Evolutionary conservation across 2,113 vertebrate genomes (phyloP), one percentile per base, ranked within the genome.

Genomic region (Sylvia atricapilla): DNA sequence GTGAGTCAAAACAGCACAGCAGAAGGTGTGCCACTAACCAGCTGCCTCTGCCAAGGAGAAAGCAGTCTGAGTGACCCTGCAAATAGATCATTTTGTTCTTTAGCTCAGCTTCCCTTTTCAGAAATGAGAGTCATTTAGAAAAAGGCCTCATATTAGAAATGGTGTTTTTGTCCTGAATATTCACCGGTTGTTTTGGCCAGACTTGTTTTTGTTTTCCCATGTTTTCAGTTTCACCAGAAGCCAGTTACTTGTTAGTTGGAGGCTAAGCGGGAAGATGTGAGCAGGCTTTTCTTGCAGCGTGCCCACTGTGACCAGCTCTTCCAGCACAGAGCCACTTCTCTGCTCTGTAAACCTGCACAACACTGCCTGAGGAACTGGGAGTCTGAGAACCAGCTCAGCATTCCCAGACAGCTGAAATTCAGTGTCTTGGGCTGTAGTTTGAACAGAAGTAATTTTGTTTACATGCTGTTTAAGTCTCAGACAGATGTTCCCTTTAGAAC

Each of bases 81-180:
- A 41, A 41, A 30, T 2, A 56, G 63, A 74, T 75, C 39, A 91
- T 87, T 89, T 70, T 93, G 89, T 95, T 81, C 80, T 70, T 81
- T 94, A 75, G 84, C 25, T 91, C 92, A 90, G n/a, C 75, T 92
- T 92, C 75, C 49, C 60, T 93, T 62, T 87, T 49, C 62, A 58
- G 43, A 85, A 85, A 75, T 1, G 2, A 89, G 41, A 19, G 33
- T 82, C 60, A 78, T 50, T 39, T 17, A 68, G 56, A 46, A 84
- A 89, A 81, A 67, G 19, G 7, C 30, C 15, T 37, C 25, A 27
- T 81, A 20, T 68, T 91, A 50, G 60, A 83, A 87, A 62, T 0
- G 1, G 11, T 79, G 35, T 7, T 75, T 78, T 68, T 60, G 31
- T 90, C 83, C 44, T 31, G n/a, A 79, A 49, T 43, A 28, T 33